Conservation (phyloP, 2,888 invertebrate genomes). For the Drosophila peninsularis region DNA sequence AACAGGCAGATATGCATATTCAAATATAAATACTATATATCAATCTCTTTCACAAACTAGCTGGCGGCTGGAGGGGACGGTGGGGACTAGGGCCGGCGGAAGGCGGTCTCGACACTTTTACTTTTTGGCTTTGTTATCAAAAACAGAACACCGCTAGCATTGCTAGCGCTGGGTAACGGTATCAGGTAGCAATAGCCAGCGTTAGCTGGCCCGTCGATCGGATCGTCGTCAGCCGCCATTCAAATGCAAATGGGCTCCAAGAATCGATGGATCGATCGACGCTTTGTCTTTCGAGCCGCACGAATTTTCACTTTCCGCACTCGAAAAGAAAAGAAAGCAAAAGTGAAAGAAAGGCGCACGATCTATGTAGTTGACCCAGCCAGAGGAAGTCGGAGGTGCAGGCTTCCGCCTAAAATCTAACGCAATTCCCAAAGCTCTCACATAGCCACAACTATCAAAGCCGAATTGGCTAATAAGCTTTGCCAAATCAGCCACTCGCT, state of each 20-base stretch:
- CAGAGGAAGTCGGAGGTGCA: constrained; percentile 28
- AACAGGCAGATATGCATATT: not conserved
- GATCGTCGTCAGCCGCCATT: constrained; percentile 24
- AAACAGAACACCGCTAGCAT: constrained; percentile 70
- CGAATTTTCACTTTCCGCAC: constrained; percentile 55
- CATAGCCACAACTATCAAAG: not conserved
- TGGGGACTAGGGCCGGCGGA: not conserved
- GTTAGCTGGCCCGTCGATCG: constrained; percentile 4
- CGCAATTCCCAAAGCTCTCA: constrained; percentile 4
- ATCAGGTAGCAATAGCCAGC: constrained; percentile 3
- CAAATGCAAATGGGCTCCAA: constrained; percentile 43
- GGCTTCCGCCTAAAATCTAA: constrained; percentile 22
- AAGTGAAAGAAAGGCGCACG: constrained; percentile 46
- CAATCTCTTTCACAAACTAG: not conserved
- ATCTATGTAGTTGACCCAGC: constrained; percentile 4
- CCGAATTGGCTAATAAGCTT: not conserved
- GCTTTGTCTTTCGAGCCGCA: constrained; percentile 16
- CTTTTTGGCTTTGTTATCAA: constrained; percentile 65
- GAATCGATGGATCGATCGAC: constrained; percentile 31
- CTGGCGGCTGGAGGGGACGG: no score
- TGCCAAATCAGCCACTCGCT: constrained; percentile 32
- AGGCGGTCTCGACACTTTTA: constrained; percentile 56
- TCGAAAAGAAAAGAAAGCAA: constrained; percentile 50
- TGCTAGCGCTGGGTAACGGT: constrained; percentile 55
- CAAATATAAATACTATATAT: not conserved